Conservation (phyloP, 2,113 vertebrate genomes). For the Lepisosteus oculatus region DNA sequence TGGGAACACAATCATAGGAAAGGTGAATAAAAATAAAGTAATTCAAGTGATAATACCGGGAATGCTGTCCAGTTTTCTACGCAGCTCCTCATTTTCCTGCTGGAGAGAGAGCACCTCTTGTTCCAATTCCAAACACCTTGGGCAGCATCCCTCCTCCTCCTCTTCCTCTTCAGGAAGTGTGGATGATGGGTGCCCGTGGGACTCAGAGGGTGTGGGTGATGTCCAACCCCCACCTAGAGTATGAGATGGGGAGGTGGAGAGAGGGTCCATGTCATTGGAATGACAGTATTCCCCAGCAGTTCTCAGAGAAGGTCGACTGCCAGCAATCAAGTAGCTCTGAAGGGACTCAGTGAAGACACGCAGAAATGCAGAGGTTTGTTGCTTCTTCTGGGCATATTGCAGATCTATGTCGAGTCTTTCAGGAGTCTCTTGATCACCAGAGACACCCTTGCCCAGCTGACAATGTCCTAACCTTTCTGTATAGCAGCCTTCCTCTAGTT, state of each 20-base stretch:
- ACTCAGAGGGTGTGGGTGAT: slow-evolving; percentile 91
- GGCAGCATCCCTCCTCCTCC: slow-evolving; percentile 90
- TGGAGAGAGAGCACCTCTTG: slow-evolving; percentile 96
- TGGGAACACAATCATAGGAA: too few species aligned
- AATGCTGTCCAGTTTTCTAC: slow-evolving; percentile 87
- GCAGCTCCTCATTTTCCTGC: slow-evolving; percentile 95
- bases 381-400: slow-evolving; percentile 86
- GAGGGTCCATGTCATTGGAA: slow-evolving; percentile 70
- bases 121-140: slow-evolving; percentile 91
- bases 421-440: slow-evolving; percentile 72
- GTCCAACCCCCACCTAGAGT: slow-evolving; percentile 84
- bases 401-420: slow-evolving; percentile 78
- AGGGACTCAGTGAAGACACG: slow-evolving; percentile 96
- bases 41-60: slow-evolving; percentile 71
- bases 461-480: slow-evolving; percentile 66
- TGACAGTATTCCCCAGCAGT: slow-evolving; percentile 77
- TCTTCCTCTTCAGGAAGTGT: slow-evolving; percentile 89
- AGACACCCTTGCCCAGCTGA: slow-evolving; percentile 69
- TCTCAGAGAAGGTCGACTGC: slow-evolving; percentile 69
- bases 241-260: slow-evolving; percentile 79
- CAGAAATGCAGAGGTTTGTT: slow-evolving; percentile 90
- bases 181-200: slow-evolving; percentile 93
- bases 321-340: slow-evolving; percentile 90
- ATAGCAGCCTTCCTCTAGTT: slow-evolving; percentile 77
- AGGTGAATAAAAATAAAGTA: too few species aligned